A percentile compares a stretch with the other conserved stretches of the same genome.
phyloP scores from a whole-genome alignment of 2,888 invertebrate genomes.

The Leucophenga montana region DNA sequence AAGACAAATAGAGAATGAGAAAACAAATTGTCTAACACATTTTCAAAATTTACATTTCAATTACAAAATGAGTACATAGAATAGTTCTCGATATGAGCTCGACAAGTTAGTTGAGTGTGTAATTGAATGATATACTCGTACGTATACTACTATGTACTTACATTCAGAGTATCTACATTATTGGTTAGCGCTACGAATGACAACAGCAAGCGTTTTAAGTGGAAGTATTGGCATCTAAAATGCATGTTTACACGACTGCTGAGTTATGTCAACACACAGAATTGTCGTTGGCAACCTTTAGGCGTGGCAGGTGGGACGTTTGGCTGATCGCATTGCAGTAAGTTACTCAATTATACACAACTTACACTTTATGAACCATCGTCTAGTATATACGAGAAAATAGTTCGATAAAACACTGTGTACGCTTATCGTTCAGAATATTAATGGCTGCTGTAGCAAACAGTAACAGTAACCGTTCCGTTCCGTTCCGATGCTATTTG shows the following conservation, averaged over 20 bases:
- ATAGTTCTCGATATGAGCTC: not conserved
- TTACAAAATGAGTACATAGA: conserved; percentile 34
- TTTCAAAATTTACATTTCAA: conserved; percentile 49
- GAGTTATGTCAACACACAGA: too few species aligned
- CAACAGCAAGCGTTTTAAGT: conserved; percentile 53
- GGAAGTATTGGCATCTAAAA: not conserved
- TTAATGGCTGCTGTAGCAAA: conserved; percentile 24
- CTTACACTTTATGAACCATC: not conserved
- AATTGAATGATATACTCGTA: conserved; percentile 4
- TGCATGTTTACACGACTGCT: conserved; percentile 23
- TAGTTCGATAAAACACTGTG: not conserved
- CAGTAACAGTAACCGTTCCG: not conserved
- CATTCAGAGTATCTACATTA: too few species aligned
- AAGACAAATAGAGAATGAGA: not conserved
- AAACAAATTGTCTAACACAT: conserved; percentile 24
- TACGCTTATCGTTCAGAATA: conserved; percentile 8
- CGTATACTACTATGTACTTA: conserved; percentile 22
- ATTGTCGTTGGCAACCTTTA: too few species aligned
- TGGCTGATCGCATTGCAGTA: not conserved
- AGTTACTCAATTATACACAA: not conserved
- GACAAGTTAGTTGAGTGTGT: not conserved
- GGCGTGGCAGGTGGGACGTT: too few species aligned
- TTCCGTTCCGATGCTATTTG: not conserved
- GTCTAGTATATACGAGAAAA: too few species aligned
- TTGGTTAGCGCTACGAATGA: too few species aligned